phyloP scores from a whole-genome alignment of 2,113 vertebrate species.

The Piaya cayana region DNA sequence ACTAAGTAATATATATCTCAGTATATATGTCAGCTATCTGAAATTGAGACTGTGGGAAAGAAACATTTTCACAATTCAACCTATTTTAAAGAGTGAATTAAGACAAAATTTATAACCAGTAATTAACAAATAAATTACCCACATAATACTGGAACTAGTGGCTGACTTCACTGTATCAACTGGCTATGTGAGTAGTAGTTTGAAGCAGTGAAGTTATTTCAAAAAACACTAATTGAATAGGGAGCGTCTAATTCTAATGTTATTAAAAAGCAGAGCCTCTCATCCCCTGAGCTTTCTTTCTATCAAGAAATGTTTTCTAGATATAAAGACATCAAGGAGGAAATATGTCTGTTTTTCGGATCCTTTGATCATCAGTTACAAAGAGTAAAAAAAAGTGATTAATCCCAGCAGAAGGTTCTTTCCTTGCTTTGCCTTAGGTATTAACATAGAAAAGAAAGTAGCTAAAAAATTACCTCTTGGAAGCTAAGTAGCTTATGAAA shows the following conservation, averaged over 20 bases:
- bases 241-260: not conserved
- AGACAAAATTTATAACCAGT: not conserved
- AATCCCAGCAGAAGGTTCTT: not conserved
- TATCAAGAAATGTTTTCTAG: not conserved
- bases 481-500: not conserved
- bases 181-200: not conserved
- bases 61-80: not conserved
- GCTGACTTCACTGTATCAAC: not conserved
- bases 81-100: not conserved
- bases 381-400: not conserved
- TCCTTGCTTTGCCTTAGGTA: not conserved
- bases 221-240: slow-evolving; percentile 7
- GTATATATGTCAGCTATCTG: not conserved
- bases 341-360: not conserved
- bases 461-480: not conserved
- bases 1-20: not conserved
- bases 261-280: not conserved
- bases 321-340: not conserved
- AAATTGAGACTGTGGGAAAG: not conserved
- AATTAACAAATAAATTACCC: not conserved
- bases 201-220: not conserved
- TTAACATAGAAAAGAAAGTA: not conserved
- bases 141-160: not conserved
- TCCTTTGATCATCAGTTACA: slow-evolving; percentile 41
- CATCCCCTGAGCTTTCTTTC: not conserved